Conservation (phyloP, 2,113 vertebrate genomes). For the Eulemur rufifrons region DNA sequence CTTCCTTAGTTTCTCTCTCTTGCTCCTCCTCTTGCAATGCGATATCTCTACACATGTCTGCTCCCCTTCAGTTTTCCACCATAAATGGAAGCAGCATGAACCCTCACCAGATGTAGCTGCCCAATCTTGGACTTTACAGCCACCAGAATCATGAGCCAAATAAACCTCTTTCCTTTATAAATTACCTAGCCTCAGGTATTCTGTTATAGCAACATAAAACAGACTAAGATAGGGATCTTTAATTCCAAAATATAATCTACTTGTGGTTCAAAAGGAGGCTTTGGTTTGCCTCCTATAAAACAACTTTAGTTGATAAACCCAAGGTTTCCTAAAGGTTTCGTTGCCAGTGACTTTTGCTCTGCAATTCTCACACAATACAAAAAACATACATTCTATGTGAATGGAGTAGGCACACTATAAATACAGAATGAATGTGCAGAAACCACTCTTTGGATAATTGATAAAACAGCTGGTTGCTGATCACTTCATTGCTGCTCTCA, state of each 20-base stretch:
- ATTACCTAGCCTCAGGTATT: neutral
- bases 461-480: neutral
- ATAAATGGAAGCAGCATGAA: neutral
- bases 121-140: neutral
- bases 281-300: neutral
- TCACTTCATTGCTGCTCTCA: neutral
- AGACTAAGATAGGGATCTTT: neutral
- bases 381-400: neutral
- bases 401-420: neutral
- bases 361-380: neutral
- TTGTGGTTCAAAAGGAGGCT: neutral
- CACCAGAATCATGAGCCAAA: neutral
- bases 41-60: neutral
- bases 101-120: neutral
- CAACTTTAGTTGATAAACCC: neutral
- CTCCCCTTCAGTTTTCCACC: neutral
- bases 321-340: neutral
- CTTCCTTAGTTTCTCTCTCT: neutral
- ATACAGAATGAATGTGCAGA: neutral
- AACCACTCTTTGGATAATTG: neutral
- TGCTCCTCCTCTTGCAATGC: neutral
- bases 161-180: neutral
- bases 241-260: neutral
- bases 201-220: neutral
- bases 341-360: constrained; percentile 18